phyloP scores from a whole-genome alignment of 1,140 invertebrate genomes.

The Psix sp. region DNA sequence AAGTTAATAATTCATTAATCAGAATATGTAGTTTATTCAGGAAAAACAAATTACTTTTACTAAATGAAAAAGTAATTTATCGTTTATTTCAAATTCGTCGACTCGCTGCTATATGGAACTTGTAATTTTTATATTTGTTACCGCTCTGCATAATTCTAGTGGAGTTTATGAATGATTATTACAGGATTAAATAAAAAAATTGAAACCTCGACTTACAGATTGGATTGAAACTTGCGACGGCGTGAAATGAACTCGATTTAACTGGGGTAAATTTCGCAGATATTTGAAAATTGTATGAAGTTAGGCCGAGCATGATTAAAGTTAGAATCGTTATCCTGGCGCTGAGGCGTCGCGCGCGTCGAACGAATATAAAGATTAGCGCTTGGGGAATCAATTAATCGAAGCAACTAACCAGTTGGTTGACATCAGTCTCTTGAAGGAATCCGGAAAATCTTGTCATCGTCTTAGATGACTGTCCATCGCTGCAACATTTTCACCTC shows the following conservation, averaged over 20 bases:
- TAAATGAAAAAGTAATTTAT: too few species aligned
- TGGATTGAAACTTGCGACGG: slow-evolving; percentile 5
- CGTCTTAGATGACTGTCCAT: slow-evolving; percentile 10
- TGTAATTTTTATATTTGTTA: too few species aligned
- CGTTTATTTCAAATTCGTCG: too few species aligned
- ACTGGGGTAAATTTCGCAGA: slow-evolving; percentile 61
- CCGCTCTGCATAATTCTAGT: too few species aligned
- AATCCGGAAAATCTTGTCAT: slow-evolving; percentile 49
- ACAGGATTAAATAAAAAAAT: not conserved
- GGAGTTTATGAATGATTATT: too few species aligned
- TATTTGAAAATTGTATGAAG: slow-evolving; percentile 62
- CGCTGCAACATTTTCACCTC: not conserved
- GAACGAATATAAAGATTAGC: slow-evolving; percentile 67
- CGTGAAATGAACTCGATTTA: slow-evolving; percentile 63
- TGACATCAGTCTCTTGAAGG: slow-evolving; percentile 50
- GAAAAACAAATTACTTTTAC: too few species aligned
- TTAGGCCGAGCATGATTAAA: slow-evolving; percentile 69
- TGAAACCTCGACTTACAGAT: not conserved
- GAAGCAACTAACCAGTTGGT: slow-evolving; percentile 69
- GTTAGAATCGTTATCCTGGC: slow-evolving; percentile 47
- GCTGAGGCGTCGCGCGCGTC: slow-evolving; percentile 23
- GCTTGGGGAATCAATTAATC: slow-evolving; percentile 71
- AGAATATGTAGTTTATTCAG: too few species aligned
- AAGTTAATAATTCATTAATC: too few species aligned
- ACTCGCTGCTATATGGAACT: too few species aligned